Evolutionary conservation across 2,888 invertebrate species (phyloP).

Genomic region (Nemotelus nigrinus): DNA sequence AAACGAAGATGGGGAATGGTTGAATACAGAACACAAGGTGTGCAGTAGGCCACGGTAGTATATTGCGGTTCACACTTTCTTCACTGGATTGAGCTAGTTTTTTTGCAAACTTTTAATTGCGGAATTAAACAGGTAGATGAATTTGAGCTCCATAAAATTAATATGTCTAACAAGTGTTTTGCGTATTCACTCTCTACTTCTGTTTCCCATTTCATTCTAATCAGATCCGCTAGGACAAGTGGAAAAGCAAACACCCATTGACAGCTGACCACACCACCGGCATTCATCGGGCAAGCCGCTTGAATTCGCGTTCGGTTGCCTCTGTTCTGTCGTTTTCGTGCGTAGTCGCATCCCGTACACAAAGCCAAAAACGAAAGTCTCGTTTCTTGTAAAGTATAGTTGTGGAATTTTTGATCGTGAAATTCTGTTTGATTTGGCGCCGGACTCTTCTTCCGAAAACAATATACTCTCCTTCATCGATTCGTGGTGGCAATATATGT

Average conservation of each 20-base stretch:
- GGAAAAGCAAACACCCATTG: conserved; percentile 24
- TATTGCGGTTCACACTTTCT: background rate
- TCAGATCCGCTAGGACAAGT: background rate
- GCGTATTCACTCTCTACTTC: background rate
- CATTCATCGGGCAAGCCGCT: conserved; percentile 10
- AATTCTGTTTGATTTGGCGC: background rate
- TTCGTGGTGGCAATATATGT: too few relatives aligned
- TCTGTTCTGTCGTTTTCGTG: background rate
- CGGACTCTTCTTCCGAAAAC: too few relatives aligned
- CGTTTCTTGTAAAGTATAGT: background rate
- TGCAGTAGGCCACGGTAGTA: background rate
- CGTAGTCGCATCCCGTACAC: background rate
- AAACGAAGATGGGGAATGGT: too few relatives aligned
- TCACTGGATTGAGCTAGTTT: too few relatives aligned
- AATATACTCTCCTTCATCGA: too few relatives aligned
- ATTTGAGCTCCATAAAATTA: too few relatives aligned
- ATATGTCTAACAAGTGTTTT: too few relatives aligned
- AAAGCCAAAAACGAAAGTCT: conserved; percentile 31
- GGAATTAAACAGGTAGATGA: too few relatives aligned
- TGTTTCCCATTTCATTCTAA: background rate
- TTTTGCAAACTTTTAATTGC: too few relatives aligned
- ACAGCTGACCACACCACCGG: conserved; percentile 12
- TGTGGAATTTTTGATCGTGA: conserved; percentile 4
- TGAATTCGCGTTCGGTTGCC: conserved; percentile 7
- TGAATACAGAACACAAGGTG: too few relatives aligned